These are phyloP conservation scores for Zaprionus lineosus DNA, from an alignment of 2,888 invertebrate species.

Conservation along the genomic window DNA sequence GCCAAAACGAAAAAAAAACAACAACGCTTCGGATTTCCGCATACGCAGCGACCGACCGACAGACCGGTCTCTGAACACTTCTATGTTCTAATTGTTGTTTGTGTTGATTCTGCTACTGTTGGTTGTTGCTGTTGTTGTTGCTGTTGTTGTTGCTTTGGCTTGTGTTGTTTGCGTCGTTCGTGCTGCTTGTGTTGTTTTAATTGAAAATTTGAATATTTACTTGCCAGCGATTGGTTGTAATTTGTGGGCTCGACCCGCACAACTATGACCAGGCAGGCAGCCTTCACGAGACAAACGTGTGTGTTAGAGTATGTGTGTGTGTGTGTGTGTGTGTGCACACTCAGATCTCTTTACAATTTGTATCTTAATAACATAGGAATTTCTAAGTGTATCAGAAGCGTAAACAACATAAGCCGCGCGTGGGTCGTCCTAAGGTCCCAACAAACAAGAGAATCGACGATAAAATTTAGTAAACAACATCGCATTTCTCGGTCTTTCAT, in stretches of 20 bases:
- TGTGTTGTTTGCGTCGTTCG: slow-evolving; percentile 26
- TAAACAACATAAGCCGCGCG: slow-evolving; percentile 40
- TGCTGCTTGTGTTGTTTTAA: slow-evolving; percentile 1
- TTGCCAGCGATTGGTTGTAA: slow-evolving; percentile 65
- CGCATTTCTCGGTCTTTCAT: background rate
- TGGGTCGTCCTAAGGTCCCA: slow-evolving; percentile 30
- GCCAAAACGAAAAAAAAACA: slow-evolving; percentile 8
- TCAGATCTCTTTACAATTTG: background rate
- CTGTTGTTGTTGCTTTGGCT: slow-evolving; percentile 6
- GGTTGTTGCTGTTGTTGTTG: slow-evolving; percentile 6
- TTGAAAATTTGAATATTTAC: slow-evolving; percentile 48
- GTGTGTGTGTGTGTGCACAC: background rate
- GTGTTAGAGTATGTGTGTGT: slow-evolving; percentile 1
- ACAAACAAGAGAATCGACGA: slow-evolving; percentile 8
- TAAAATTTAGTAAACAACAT: slow-evolving; percentile 48
- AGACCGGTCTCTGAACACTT: slow-evolving; percentile 27
- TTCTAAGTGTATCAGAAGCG: background rate
- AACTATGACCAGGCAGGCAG: slow-evolving; percentile 8
- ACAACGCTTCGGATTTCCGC: slow-evolving; percentile 40
- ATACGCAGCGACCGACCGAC: slow-evolving; percentile 37
- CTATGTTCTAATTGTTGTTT: background rate
- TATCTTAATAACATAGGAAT: background rate
- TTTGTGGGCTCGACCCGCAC: slow-evolving; percentile 69
- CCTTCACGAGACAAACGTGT: background rate
- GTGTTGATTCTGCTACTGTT: slow-evolving; percentile 15